Percentiles rank a stretch among this genome's conserved stretches.
phyloP scores from a whole-genome alignment of 2,888 invertebrate species.

The Plagiodera versicolora region DNA sequence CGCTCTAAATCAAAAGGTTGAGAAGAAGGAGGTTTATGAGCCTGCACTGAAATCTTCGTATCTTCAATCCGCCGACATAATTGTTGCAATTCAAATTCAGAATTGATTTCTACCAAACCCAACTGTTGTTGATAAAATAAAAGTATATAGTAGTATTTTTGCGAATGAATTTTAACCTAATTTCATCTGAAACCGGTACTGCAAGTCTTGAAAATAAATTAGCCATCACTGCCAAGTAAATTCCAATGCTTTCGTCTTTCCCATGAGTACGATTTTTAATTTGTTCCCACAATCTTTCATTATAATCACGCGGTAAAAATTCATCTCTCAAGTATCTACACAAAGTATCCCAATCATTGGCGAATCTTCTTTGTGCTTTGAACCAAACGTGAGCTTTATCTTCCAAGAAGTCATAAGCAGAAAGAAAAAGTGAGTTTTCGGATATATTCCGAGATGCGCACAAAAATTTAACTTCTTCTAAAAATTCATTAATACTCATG shows the following conservation, averaged over 20 bases:
- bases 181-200: not conserved
- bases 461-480: slow-evolving; percentile 15
- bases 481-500: slow-evolving; percentile 19
- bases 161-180: not conserved
- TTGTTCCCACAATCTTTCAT: slow-evolving; percentile 18
- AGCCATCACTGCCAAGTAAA: slow-evolving; percentile 21
- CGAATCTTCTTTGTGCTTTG: not conserved
- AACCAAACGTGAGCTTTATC: slow-evolving; percentile 30
- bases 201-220: slow-evolving; percentile 15
- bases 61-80: not conserved
- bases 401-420: slow-evolving; percentile 13
- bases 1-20: not conserved
- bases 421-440: slow-evolving; percentile 16
- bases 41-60: not conserved
- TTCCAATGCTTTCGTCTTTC: slow-evolving; percentile 19
- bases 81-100: not conserved
- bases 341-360: not conserved
- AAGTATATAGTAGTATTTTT: not conserved
- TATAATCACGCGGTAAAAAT: slow-evolving; percentile 13
- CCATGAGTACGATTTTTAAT: slow-evolving; percentile 24
- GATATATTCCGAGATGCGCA: slow-evolving; percentile 9
- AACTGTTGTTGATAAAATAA: not conserved
- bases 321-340: slow-evolving; percentile 40
- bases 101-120: not conserved
- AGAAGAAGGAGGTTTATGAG: not conserved